A percentile compares a stretch with the other conserved stretches of the same genome.
Evolutionary conservation across 53 echinoderm and acorn worm species (phyloP).

Genomic region (Holothuria scabra): DNA sequence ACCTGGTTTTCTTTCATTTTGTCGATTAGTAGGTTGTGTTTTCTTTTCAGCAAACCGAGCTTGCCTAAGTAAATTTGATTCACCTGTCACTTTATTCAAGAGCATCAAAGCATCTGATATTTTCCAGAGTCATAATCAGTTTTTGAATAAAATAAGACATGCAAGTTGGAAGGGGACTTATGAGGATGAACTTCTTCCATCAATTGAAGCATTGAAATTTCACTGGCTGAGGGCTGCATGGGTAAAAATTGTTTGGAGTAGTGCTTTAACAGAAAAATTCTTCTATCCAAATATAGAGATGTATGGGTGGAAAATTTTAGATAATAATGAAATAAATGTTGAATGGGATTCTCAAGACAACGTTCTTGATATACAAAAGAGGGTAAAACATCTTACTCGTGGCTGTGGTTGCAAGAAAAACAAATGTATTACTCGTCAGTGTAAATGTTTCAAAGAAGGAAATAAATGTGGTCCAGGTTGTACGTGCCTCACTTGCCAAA

Average conservation of each 20-base stretch:
- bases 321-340: too few species aligned
- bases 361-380: too few species aligned
- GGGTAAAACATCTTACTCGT: too few species aligned
- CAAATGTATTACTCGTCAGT: background rate
- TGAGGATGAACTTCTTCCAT: conserved; percentile 62
- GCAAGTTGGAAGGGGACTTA: conserved; percentile 55
- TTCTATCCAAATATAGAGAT: too few species aligned
- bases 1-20: conserved; percentile 43
- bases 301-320: too few species aligned
- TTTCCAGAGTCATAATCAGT: conserved; percentile 36
- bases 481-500: conserved; percentile 50
- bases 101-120: background rate
- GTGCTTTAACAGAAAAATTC: background rate
- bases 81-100: conserved; percentile 58
- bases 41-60: conserved; percentile 44
- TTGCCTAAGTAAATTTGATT: conserved; percentile 42
- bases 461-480: conserved; percentile 50
- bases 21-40: conserved; percentile 65
- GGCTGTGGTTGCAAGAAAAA: too few species aligned
- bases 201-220: conserved; percentile 48
- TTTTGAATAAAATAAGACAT: conserved; percentile 47
- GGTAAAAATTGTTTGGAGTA: conserved; percentile 59
- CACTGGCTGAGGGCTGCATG: conserved; percentile 67
- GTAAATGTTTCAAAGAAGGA: conserved; percentile 31
- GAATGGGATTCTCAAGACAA: too few species aligned